phyloP scores from a whole-genome alignment of 2,113 vertebrate genomes.

The Proterorhinus semilunaris region DNA sequence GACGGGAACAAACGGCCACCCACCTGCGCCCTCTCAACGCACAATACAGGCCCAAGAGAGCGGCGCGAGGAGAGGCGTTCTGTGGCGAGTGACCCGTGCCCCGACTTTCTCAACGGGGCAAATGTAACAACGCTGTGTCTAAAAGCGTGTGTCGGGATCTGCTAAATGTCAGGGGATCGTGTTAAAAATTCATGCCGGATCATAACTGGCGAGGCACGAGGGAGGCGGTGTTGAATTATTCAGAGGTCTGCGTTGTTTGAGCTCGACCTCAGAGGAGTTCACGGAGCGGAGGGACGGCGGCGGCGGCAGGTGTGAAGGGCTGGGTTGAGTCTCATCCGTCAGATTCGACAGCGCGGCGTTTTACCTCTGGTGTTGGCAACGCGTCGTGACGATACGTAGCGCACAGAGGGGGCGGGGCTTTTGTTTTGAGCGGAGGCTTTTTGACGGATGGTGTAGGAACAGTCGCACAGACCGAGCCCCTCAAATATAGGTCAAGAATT shows the following conservation, averaged over 20 bases:
- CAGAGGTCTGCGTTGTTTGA: slow-evolving; percentile 59
- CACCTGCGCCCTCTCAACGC: slow-evolving; percentile 23
- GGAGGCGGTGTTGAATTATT: slow-evolving; percentile 73
- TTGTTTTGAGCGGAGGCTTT: slow-evolving; percentile 39
- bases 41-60: slow-evolving; percentile 66
- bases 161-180: slow-evolving; percentile 72
- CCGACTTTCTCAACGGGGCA: not conserved
- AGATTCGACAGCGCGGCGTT: not conserved
- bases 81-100: slow-evolving; percentile 64
- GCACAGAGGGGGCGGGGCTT: not conserved
- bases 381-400: too few relatives aligned
- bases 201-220: slow-evolving; percentile 66
- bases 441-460: slow-evolving; percentile 33
- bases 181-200: slow-evolving; percentile 79
- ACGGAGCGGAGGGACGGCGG: not conserved
- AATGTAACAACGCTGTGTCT: slow-evolving; percentile 24
- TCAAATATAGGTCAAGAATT: not conserved
- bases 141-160: slow-evolving; percentile 40
- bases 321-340: not conserved
- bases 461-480: slow-evolving; percentile 6
- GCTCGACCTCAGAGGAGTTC: slow-evolving; percentile 57
- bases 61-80: slow-evolving; percentile 67
- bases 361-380: too few relatives aligned
- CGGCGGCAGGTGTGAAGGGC: slow-evolving; percentile 30
- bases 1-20: slow-evolving; percentile 50